These are phyloP conservation scores for Ernsta delagoae DNA, from an alignment of 2,888 invertebrate species.

Conservation along the genomic window DNA sequence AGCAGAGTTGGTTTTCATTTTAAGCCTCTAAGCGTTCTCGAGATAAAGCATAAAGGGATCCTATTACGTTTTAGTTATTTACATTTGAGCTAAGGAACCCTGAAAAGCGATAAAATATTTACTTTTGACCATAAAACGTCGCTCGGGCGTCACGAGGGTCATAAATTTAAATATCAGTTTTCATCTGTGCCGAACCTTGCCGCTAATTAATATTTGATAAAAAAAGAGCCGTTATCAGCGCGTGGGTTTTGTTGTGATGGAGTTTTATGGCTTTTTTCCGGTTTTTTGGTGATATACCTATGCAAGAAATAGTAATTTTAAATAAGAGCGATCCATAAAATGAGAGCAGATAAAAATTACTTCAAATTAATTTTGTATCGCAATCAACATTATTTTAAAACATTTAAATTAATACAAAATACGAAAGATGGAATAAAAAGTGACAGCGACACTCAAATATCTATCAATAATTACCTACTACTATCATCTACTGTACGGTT, in stretches of 20 bases:
- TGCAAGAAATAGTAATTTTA: constrained; percentile 2
- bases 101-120: constrained; percentile 20
- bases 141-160: neutral
- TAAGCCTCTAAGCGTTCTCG: too few species aligned
- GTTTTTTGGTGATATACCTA: constrained; percentile 2
- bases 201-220: constrained; percentile 27
- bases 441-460: too few species aligned
- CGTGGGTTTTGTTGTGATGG: constrained; percentile 16
- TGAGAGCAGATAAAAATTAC: neutral
- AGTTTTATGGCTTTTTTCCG: constrained; percentile 11
- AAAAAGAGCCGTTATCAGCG: constrained; percentile 3
- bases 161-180: constrained; percentile 22
- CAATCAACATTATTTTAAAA: too few species aligned
- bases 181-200: constrained; percentile 8
- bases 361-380: too few species aligned
- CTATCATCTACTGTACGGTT: too few species aligned
- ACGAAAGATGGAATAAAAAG: too few species aligned
- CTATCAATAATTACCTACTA: too few species aligned
- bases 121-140: constrained; percentile 22
- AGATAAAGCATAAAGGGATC: too few species aligned
- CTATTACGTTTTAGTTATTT: too few species aligned
- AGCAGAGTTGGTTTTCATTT: too few species aligned
- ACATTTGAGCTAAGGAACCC: too few species aligned
- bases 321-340: neutral
- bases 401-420: too few species aligned